Evolutionary conservation across 2,888 invertebrate species (phyloP), one percentile per base, ranked within the genome.

Genomic region (Pristionchus maxplancki): DNA sequence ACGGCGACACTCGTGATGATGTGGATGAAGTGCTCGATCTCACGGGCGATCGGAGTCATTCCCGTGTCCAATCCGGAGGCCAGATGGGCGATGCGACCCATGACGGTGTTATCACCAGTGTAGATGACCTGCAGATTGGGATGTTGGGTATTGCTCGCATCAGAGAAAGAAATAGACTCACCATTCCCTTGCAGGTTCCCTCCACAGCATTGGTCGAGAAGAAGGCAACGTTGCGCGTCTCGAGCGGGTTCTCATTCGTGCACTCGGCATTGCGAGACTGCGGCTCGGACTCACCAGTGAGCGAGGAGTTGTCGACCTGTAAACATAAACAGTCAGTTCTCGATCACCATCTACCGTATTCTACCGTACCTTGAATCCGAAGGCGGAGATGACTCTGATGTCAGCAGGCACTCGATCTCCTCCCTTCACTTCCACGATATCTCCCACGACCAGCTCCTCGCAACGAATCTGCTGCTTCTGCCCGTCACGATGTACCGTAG

Each of bases 381-480:
- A 97, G 62, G 97, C 96, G 95, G 97, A 97, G 95, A 99, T 97
- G 95, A 99, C 97, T 93, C 99, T 97, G 95, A 99, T 96, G 95
- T 99, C 99, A 94, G 99, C 99, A 74, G 99, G 99, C 94, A 99
- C 97, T 94, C 98, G 96, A 96, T 99, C 99, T 94, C 99, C 99
- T 95, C 98, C 98, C 96, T 98, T 98, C 90, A 99, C 98, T 95
- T 99, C 98, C 94, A 99, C 98, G 92, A 99, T 97, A 95, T 99
- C 99, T 91, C 99, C 99, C 93, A 98, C 96, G 89, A 98, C 98
- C 93, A 99, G 96, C 95, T 98, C 98, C 74, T 89, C 89, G 8
- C 89, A 95, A 67, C 94, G 94, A 24, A 96, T 92, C 86, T 95
- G 95, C 88, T 94, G 89, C 91, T 95, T 95, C 89, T 95, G 94